These are phyloP conservation scores for Harpagifer antarcticus DNA, from an alignment of 2,797 vertebrate species.

Conservation along the genomic window DNA sequence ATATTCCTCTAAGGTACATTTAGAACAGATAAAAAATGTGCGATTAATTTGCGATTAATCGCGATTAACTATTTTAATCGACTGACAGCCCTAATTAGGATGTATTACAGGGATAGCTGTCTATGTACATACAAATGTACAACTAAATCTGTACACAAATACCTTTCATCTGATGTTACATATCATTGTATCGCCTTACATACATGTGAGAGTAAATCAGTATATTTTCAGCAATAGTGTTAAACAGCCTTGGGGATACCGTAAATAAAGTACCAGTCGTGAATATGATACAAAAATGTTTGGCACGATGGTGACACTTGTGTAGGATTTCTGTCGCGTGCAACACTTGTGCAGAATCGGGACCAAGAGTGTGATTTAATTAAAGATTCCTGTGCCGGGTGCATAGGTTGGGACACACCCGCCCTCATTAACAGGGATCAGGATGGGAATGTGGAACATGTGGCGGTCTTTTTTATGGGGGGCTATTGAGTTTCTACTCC, in stretches of 20 bases:
- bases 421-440: conserved; percentile 73
- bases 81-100: too few relatives aligned
- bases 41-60: too few relatives aligned
- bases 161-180: conserved; percentile 18
- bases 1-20: too few relatives aligned
- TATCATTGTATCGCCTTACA: conserved; percentile 20
- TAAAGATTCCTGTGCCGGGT: conserved; percentile 65
- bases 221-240: conserved; percentile 27
- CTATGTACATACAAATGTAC: conserved; percentile 13
- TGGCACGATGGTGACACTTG: conserved; percentile 48
- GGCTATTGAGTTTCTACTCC: conserved; percentile 56
- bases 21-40: too few relatives aligned
- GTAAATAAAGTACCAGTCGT: conserved; percentile 54
- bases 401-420: conserved; percentile 47
- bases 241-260: conserved; percentile 13
- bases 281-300: conserved; percentile 45
- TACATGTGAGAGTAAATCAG: not conserved
- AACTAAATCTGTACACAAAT: conserved; percentile 29
- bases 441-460: conserved; percentile 58
- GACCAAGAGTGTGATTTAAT: conserved; percentile 74
- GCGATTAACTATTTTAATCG: too few relatives aligned
- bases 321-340: conserved; percentile 58
- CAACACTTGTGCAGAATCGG: conserved; percentile 64
- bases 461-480: conserved; percentile 42
- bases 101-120: not conserved